Conservation (phyloP, 2,113 vertebrate species). For the Athene cunicularia region DNA sequence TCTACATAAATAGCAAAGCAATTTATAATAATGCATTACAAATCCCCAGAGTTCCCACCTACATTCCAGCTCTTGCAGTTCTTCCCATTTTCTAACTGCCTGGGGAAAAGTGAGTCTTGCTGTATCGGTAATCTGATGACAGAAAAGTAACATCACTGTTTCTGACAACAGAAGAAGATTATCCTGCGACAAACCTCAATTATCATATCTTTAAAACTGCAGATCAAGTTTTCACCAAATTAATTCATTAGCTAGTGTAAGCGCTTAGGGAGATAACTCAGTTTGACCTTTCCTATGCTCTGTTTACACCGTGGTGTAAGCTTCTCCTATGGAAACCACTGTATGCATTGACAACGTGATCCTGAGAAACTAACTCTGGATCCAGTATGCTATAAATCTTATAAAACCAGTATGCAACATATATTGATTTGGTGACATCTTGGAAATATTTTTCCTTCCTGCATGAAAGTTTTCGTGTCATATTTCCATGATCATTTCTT, state of each 20-base stretch:
- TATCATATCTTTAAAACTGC: not conserved
- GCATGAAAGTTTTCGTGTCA: not conserved
- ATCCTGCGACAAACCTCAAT: not conserved
- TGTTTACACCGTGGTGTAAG: not conserved
- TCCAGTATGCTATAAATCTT: not conserved
- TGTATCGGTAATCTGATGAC: not conserved
- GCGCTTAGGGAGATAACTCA: not conserved
- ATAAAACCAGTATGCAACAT: not conserved
- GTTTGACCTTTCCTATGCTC: not conserved
- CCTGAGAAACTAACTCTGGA: not conserved
- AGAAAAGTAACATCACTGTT: not conserved
- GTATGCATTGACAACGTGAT: not conserved
- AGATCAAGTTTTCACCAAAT: not conserved
- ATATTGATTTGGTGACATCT: not conserved
- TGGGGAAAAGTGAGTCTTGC: not conserved
- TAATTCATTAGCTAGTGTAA: not conserved
- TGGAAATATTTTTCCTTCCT: not conserved
- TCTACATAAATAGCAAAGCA: constrained; percentile 41
- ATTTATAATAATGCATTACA: constrained; percentile 38
- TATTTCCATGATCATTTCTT: not conserved
- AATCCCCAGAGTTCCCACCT: constrained; percentile 23
- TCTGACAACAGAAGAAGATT: constrained; percentile 6
- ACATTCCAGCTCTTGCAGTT: not conserved
- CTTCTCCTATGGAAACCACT: not conserved
- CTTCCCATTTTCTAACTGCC: not conserved